phyloP scores from a whole-genome alignment of 92 coral and sea anemone species.

The Isaurus tuberculatus region DNA sequence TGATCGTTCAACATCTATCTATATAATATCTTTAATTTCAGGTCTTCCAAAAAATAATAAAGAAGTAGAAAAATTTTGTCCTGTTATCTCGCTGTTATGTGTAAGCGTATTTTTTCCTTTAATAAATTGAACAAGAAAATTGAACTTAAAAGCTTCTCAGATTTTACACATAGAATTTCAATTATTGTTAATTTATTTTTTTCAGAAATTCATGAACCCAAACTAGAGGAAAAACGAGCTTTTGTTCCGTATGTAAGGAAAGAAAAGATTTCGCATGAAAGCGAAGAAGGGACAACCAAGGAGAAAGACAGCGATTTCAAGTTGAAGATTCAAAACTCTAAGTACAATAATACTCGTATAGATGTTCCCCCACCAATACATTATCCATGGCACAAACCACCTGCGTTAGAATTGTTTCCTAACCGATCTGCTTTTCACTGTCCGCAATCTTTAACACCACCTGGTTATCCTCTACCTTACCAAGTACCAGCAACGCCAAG shows the following conservation, averaged over 20 bases:
- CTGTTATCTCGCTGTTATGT: background rate
- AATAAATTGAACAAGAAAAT: conserved; percentile 4
- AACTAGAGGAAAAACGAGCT: conserved; percentile 53
- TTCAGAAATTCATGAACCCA: conserved; percentile 4
- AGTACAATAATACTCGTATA: background rate
- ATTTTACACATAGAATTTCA: background rate
- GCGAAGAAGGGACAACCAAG: background rate
- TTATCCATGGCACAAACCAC: conserved; percentile 34
- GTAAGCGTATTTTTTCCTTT: background rate
- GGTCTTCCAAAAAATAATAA: background rate
- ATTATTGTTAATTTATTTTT: conserved; percentile 15
- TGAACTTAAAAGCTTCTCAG: background rate
- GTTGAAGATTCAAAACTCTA: background rate
- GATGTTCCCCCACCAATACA: background rate
- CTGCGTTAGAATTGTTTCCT: conserved; percentile 13
- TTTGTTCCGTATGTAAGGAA: conserved; percentile 52
- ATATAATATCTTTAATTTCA: background rate
- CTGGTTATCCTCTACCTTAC: conserved; percentile 23
- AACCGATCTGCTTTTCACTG: conserved; percentile 38
- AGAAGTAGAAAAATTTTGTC: background rate
- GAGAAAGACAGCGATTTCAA: conserved; percentile 2
- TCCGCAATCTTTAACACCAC: conserved; percentile 10
- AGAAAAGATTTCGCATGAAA: background rate
- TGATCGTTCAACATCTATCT: background rate
- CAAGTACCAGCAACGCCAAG: conserved; percentile 13